Conservation (phyloP, 2,113 vertebrate genomes). For the Stegostoma tigrinum region DNA sequence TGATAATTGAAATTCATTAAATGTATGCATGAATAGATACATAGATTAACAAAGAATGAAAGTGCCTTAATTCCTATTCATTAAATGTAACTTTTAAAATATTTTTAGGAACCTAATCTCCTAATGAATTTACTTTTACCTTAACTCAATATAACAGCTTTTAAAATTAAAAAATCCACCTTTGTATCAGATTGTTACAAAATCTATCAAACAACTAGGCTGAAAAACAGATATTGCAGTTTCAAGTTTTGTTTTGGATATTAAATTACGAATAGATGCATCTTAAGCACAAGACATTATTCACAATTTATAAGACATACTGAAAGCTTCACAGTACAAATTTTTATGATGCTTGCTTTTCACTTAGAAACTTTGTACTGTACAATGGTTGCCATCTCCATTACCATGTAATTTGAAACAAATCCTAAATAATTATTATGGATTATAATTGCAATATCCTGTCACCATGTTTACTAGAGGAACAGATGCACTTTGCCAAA, state of each 20-base stretch:
- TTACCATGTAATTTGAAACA: constrained; percentile 8
- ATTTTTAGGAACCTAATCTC: background rate
- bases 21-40: background rate
- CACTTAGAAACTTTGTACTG: background rate
- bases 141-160: background rate
- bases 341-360: background rate
- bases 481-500: constrained; percentile 25
- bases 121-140: background rate
- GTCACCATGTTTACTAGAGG: background rate
- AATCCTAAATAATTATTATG: constrained; percentile 20
- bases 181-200: background rate
- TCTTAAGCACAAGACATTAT: constrained; percentile 25
- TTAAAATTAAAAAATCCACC: background rate
- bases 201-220: background rate
- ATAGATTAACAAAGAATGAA: background rate
- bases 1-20: background rate
- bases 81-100: background rate
- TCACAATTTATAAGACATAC: background rate
- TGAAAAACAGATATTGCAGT: background rate
- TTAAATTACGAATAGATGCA: background rate
- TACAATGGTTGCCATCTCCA: background rate
- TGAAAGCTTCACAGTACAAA: background rate
- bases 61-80: background rate
- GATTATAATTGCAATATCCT: constrained; percentile 29
- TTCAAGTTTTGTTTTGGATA: background rate